A percentile compares a stretch with the other conserved stretches of the same genome.
phyloP scores from a whole-genome alignment of 2,888 invertebrate species.

The Eupsilia transversa region DNA sequence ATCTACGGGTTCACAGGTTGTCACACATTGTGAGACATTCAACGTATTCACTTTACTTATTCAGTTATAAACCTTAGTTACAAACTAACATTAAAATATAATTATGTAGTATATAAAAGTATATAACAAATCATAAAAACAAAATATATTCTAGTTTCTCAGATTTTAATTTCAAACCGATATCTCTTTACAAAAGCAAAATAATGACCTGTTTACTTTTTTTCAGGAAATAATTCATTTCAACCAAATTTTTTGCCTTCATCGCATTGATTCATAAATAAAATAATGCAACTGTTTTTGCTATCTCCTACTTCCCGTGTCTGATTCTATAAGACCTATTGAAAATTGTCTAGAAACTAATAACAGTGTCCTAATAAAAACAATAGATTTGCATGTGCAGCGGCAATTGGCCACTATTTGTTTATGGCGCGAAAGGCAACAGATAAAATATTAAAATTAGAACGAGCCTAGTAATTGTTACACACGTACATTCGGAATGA shows the following conservation, averaged over 20 bases:
- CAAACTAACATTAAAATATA: too few relatives aligned
- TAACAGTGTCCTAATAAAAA: constrained; percentile 59
- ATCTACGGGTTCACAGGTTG: too few relatives aligned
- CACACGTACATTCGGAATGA: constrained; percentile 48
- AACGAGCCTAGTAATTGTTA: constrained; percentile 59
- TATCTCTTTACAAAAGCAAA: background rate
- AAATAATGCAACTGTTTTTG: background rate
- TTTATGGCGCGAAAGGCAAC: constrained; percentile 67
- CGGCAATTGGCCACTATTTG: constrained; percentile 66
- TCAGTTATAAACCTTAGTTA: too few relatives aligned
- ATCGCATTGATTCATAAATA: constrained; percentile 11
- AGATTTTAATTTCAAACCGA: background rate
- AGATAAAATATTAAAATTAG: constrained; percentile 76
- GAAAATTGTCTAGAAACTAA: constrained; percentile 20
- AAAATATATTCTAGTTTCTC: background rate
- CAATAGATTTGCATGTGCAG: constrained; percentile 68
- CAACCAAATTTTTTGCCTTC: too few relatives aligned
- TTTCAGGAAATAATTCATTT: background rate
- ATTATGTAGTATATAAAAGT: too few relatives aligned
- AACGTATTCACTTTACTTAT: too few relatives aligned
- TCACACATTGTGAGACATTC: too few relatives aligned
- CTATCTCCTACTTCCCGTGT: background rate
- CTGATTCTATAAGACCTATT: background rate
- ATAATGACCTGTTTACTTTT: background rate
- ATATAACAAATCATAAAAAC: too few relatives aligned